These are phyloP conservation scores for Zaprionus inermis DNA, from an alignment of 1,140 invertebrate species.

Conservation along the genomic window DNA sequence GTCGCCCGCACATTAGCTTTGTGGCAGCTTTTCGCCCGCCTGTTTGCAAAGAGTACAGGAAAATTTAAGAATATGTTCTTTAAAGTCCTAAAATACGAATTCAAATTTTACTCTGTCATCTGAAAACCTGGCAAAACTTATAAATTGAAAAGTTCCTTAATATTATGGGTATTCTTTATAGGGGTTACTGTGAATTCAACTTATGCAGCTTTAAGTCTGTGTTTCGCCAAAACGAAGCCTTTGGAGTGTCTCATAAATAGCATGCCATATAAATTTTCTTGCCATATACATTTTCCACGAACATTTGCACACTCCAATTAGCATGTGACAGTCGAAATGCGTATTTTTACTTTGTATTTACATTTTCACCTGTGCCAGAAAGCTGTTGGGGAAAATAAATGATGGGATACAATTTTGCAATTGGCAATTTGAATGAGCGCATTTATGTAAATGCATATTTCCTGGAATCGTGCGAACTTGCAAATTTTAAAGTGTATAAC, in stretches of 20 bases:
- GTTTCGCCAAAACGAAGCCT: background rate
- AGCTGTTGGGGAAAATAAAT: constrained; percentile 5
- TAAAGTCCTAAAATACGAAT: background rate
- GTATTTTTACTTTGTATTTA: constrained; percentile 14
- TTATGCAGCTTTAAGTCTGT: background rate
- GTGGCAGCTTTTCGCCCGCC: constrained; percentile 2
- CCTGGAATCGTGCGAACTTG: background rate
- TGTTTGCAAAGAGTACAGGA: background rate
- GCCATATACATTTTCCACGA: background rate
- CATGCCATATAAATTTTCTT: background rate
- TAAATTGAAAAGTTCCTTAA: background rate
- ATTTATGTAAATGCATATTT: constrained; percentile 1
- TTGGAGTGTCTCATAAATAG: background rate
- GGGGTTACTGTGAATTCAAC: background rate
- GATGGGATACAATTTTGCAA: background rate
- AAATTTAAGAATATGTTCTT: background rate
- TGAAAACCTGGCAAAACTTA: no score
- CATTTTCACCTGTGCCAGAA: constrained; percentile 8
- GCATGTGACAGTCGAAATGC: constrained; percentile 4
- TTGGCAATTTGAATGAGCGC: constrained; percentile 9
- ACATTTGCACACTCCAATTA: constrained; percentile 13
- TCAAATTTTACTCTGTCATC: no score
- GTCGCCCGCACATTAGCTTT: constrained; percentile 19
- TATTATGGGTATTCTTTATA: no score
- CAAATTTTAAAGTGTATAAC: background rate